Evolutionary conservation across 2,888 invertebrate species (phyloP), one percentile per base, ranked within the genome.

Genomic region (Heliothis peltigera): DNA sequence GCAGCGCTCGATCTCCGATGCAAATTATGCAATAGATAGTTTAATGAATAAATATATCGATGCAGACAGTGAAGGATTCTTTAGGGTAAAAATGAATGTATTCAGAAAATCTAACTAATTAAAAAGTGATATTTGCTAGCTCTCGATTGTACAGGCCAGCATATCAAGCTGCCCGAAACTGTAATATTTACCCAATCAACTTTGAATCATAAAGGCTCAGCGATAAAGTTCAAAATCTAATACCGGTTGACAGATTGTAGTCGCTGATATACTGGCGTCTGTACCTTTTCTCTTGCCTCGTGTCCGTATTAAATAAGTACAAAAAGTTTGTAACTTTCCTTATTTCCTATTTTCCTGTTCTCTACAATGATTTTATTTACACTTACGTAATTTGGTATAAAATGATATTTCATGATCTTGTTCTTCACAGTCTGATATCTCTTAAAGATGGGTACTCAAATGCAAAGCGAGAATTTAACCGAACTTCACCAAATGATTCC

Each of bases 401-500:
- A 12, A 19, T 3, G 19, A 18, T 4, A 12, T 12, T 10, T 21
- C 15, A 19, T 10, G 10, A 21, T 21, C 4, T 10, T n/a, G n/a
- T 39, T n/a, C 5, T 39, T 39, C 4, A 12, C n/a, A 15, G 32
- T 32, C 2, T 32, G 39, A 1, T 15, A 39, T 39, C 2, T 12
- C 28, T 8, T n/a, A 28, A 8, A 39, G 39, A 43, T 32, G 12
- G 12, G 32, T 48, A 8, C n/a, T 32, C n/a, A 21, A 43, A 25
- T 47, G 35, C 17, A 35, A 17, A 55, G 7, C 46, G 49, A 65
- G 55, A 72, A 55, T 58, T 44, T 48, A 19, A 15, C 39, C 15
- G 5, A 49, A 73, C 43, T 64, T 19, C 5, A 18, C 53, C 68
- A 47, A 25, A 75, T 47, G 53, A 54, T 51, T 7, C 32, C 57